Conservation (phyloP, 2,113 vertebrate genomes). For the Ranitomeya imitator region DNA sequence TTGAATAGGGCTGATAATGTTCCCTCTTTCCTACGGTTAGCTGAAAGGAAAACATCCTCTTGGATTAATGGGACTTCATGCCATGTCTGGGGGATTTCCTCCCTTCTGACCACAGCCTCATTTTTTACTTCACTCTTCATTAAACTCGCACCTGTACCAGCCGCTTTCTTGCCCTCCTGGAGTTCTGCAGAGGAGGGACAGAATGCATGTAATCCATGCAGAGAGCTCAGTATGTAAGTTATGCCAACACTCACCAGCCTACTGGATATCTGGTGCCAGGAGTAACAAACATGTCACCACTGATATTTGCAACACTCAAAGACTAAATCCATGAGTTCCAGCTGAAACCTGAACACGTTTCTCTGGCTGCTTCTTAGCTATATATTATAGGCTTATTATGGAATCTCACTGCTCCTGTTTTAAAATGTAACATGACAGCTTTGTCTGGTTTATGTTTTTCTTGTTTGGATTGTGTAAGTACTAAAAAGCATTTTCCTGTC, state of each 20-base stretch:
- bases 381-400: slow-evolving; percentile 4
- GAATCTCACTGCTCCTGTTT: slow-evolving; percentile 14
- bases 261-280: not conserved
- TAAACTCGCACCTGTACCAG: slow-evolving; percentile 51
- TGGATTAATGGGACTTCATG: slow-evolving; percentile 56
- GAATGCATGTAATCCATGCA: not conserved
- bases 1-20: slow-evolving; percentile 40
- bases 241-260: not conserved
- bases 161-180: slow-evolving; percentile 40
- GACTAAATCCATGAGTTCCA: slow-evolving; percentile 9
- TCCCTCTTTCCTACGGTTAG: slow-evolving; percentile 26
- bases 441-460: slow-evolving; percentile 17
- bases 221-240: not conserved
- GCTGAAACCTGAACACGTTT: not conserved
- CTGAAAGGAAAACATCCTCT: slow-evolving; percentile 54
- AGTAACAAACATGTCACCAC: slow-evolving; percentile 13
- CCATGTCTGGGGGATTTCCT: slow-evolving; percentile 56
- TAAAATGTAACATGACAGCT: slow-evolving; percentile 23
- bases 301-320: not conserved
- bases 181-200: slow-evolving; percentile 24
- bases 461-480: not conserved
- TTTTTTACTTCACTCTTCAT: slow-evolving; percentile 53
- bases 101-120: slow-evolving; percentile 35
- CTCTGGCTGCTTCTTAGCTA: not conserved
- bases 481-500: not conserved